Evolutionary conservation across 2,113 vertebrate genomes (phyloP).

Genomic region (Elachura formosa): DNA sequence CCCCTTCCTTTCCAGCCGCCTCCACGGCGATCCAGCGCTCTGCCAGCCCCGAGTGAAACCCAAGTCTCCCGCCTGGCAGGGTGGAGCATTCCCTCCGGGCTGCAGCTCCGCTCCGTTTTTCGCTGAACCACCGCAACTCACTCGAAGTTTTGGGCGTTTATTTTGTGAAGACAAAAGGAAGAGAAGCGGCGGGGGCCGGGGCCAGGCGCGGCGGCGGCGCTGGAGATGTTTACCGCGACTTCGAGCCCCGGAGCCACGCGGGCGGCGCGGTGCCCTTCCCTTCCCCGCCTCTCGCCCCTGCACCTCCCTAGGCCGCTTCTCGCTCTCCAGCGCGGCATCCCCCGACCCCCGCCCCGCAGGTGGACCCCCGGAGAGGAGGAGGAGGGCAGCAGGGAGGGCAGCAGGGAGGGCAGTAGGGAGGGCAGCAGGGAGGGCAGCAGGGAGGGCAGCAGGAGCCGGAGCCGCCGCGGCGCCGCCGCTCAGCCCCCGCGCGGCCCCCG

Average conservation of each 20-base stretch:
- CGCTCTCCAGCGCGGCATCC: not conserved
- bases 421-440: not conserved
- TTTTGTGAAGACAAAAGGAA: not conserved
- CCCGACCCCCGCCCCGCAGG: not conserved
- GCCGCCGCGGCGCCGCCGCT: not conserved
- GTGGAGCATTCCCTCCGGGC: slow-evolving; percentile 18
- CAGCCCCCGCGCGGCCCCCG: not conserved
- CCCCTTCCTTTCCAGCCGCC: not conserved
- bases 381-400: not conserved
- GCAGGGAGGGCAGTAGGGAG: too few species aligned
- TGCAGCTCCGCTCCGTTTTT: not conserved
- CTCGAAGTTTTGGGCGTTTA: not conserved
- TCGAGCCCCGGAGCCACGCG: not conserved
- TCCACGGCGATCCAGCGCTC: not conserved
- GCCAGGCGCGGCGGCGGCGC: not conserved
- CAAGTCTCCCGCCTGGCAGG: slow-evolving; percentile 17
- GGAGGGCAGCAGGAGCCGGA: not conserved
- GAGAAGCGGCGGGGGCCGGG: not conserved
- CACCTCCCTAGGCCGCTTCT: slow-evolving; percentile 8
- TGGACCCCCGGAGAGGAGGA: not conserved
- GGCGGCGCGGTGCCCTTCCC: not conserved
- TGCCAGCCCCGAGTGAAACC: slow-evolving; percentile 32
- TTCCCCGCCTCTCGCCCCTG: not conserved
- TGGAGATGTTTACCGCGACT: not conserved
- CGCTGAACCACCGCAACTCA: not conserved